Percentiles rank a stretch among this genome's conserved stretches.
phyloP scores from a whole-genome alignment of 2,113 vertebrate species.

The Sisor rabdophorus region DNA sequence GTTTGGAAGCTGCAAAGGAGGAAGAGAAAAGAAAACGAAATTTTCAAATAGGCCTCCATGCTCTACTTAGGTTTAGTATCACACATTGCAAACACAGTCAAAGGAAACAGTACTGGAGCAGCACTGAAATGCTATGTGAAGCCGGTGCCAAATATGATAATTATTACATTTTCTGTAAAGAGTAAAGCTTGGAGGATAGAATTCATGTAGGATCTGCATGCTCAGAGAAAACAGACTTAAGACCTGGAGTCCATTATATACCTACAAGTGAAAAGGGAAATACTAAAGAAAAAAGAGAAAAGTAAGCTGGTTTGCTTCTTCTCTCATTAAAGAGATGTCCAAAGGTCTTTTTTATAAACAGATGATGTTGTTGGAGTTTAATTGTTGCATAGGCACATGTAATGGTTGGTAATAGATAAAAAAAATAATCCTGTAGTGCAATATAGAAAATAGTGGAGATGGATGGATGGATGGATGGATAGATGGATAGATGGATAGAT shows the following conservation, averaged over 20 bases:
- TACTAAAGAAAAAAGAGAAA: not conserved
- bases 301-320: slow-evolving; percentile 33
- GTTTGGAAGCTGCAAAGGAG: slow-evolving; percentile 75
- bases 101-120: slow-evolving; percentile 3
- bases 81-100: slow-evolving; percentile 25
- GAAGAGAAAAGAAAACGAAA: slow-evolving; percentile 42
- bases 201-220: slow-evolving; percentile 22
- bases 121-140: slow-evolving; percentile 19
- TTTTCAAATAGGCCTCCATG: not conserved
- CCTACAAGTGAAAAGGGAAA: slow-evolving; percentile 6
- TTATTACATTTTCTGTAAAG: not conserved
- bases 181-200: not conserved
- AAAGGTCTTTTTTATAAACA: not conserved
- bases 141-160: slow-evolving; percentile 1
- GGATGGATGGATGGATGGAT: too few relatives aligned
- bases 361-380: not conserved
- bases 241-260: slow-evolving; percentile 36
- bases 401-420: not conserved
- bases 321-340: not conserved
- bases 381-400: not conserved
- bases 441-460: too few relatives aligned
- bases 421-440: too few relatives aligned
- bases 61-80: slow-evolving; percentile 1
- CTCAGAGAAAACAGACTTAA: slow-evolving; percentile 1
- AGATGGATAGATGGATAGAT: not conserved